These are phyloP conservation scores for Ammospiza maritima DNA, from an alignment of 2,797 vertebrate genomes.

Conservation along the genomic window DNA sequence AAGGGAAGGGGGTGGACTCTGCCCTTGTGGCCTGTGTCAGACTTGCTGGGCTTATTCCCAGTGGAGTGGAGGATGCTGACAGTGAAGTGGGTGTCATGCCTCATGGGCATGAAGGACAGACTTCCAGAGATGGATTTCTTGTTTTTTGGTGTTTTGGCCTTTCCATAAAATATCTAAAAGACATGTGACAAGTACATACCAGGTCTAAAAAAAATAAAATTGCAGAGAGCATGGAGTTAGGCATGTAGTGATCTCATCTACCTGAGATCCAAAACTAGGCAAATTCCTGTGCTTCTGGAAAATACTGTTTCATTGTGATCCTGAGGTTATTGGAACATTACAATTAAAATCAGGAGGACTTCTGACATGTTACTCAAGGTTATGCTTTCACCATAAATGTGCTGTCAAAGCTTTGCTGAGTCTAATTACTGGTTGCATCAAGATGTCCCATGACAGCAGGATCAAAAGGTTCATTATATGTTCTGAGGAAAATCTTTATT, in stretches of 20 bases:
- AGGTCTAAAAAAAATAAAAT: neutral
- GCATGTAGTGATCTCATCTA: neutral
- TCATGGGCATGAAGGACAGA: neutral
- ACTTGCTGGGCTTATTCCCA: neutral
- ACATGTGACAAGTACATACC: neutral
- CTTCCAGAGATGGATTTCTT: neutral
- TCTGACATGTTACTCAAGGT: neutral
- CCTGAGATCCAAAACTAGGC: neutral
- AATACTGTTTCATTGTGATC: neutral
- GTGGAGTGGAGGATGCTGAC: neutral
- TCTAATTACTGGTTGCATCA: slow-evolving; percentile 16
- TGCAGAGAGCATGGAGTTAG: neutral
- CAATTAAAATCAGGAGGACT: neutral
- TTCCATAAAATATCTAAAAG: neutral
- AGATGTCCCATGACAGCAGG: slow-evolving; percentile 2
- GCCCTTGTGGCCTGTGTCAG: neutral
- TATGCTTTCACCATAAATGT: slow-evolving; percentile 4
- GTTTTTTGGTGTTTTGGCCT: neutral
- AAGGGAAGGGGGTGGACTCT: neutral
- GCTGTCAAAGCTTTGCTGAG: slow-evolving; percentile 10
- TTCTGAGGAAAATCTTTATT: slow-evolving; percentile 14
- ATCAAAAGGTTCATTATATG: slow-evolving; percentile 31
- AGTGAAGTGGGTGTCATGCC: neutral
- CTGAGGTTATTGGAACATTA: neutral
- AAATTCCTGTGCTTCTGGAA: neutral